Evolutionary conservation across 2,797 vertebrate genomes (phyloP).

Genomic region (Varecia variegata): DNA sequence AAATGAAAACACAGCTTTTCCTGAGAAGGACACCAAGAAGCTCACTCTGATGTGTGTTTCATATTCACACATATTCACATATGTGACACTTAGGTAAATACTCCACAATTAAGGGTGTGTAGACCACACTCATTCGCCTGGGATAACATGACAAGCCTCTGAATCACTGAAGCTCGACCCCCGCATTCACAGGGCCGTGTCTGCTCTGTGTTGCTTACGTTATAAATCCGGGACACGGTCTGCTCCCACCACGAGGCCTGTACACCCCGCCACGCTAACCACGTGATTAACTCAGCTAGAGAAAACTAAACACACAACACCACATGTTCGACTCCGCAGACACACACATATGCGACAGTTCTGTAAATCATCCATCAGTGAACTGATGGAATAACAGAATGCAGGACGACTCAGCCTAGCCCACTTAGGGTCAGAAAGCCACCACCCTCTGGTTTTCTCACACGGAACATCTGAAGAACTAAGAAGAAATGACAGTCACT

Average conservation of each 20-base stretch:
- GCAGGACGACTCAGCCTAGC: fast-evolving
- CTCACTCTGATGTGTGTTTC: background rate
- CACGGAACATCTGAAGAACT: background rate
- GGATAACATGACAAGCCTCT: fast-evolving
- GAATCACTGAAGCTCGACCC: no score
- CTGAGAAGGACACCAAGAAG: background rate
- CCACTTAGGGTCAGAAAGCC: background rate
- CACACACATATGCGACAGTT: fast-evolving
- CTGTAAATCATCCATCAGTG: background rate
- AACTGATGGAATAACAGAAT: no score
- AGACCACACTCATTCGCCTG: background rate
- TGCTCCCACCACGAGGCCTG: background rate
- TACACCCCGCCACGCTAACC: background rate
- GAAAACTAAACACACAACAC: background rate
- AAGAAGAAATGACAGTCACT: background rate
- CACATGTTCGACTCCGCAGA: fast-evolving
- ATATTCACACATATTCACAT: fast-evolving
- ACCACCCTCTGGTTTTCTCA: background rate
- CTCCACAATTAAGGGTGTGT: fast-evolving
- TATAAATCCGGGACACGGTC: fast-evolving
- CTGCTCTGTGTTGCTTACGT: background rate
- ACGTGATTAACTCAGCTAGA: background rate
- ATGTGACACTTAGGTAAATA: background rate
- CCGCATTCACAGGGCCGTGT: fast-evolving
- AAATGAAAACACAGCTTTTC: fast-evolving